Evolutionary conservation across 2,797 vertebrate genomes (phyloP).

Genomic region (Phrynocephalus guinanensis): DNA sequence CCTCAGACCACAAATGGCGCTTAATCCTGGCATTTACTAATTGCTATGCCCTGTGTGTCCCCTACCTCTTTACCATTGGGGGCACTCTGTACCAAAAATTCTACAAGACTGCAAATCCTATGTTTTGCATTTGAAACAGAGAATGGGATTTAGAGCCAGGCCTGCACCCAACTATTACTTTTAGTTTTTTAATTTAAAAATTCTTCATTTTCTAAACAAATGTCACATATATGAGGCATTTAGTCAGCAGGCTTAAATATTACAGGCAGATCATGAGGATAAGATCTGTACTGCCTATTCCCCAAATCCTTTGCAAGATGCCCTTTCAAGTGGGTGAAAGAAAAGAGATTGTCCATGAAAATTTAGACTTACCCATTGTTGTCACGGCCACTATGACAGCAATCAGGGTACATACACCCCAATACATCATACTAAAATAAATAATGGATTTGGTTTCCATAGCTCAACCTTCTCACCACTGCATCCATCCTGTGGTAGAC

Average conservation of each 20-base stretch:
- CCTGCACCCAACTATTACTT: background rate
- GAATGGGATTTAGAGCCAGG: background rate
- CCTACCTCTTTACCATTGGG: background rate
- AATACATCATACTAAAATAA: conserved; percentile 54
- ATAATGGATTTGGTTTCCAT: conserved; percentile 62
- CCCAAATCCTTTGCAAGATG: background rate
- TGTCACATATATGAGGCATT: background rate
- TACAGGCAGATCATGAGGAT: conserved; percentile 3
- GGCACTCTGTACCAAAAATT: background rate
- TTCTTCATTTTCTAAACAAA: background rate
- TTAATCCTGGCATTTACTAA: background rate
- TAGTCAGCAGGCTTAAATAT: conserved; percentile 6
- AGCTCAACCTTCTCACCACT: conserved; percentile 45
- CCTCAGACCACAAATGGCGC: background rate
- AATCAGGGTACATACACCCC: conserved; percentile 50
- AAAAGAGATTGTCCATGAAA: conserved; percentile 28
- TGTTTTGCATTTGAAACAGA: background rate
- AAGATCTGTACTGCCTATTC: background rate
- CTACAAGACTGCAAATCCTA: background rate
- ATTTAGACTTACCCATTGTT: conserved; percentile 70
- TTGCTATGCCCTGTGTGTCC: background rate
- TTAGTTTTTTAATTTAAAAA: background rate
- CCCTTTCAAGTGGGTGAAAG: conserved; percentile 11
- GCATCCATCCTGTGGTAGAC: conserved; percentile 41
- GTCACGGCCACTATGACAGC: conserved; percentile 20